phyloP scores from a whole-genome alignment of 35 echinoderm and acorn worm genomes.

The Lytechinus pictus region DNA sequence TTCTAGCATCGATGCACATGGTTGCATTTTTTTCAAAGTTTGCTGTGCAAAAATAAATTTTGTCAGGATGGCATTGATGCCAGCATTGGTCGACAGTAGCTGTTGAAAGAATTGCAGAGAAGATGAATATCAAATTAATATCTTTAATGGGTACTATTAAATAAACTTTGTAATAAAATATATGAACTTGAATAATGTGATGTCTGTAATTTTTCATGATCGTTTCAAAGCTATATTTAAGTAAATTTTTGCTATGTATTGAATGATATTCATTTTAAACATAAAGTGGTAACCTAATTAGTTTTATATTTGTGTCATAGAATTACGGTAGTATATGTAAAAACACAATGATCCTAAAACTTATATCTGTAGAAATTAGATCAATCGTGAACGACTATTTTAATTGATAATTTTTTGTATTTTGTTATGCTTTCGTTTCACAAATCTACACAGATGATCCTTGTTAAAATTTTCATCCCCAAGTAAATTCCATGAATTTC shows the following conservation, averaged over 20 bases:
- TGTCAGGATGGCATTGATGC: constrained; percentile 17
- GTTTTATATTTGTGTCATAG: constrained; percentile 2
- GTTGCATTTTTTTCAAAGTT: constrained; percentile 41
- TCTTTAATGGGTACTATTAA: background rate
- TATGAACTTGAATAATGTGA: background rate
- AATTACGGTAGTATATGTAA: background rate
- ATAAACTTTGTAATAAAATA: background rate
- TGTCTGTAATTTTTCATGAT: constrained; percentile 19
- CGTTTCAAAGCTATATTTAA: background rate
- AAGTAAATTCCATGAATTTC: background rate
- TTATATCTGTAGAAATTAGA: background rate
- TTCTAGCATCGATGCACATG: constrained; percentile 17
- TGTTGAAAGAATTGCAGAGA: background rate
- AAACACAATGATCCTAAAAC: background rate
- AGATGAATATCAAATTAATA: background rate
- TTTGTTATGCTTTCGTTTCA: background rate
- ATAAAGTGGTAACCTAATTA: background rate
- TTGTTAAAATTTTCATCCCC: background rate
- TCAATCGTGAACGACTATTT: background rate
- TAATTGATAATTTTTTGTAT: background rate
- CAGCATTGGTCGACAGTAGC: background rate
- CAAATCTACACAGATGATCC: background rate
- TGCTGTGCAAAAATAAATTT: constrained; percentile 36
- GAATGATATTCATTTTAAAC: background rate
- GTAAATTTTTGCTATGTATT: constrained; percentile 8